Percentiles rank a stretch among this genome's conserved stretches.
These are phyloP conservation scores for Megalops atlanticus DNA, from an alignment of 2,113 vertebrate species.

Conservation along the genomic window DNA sequence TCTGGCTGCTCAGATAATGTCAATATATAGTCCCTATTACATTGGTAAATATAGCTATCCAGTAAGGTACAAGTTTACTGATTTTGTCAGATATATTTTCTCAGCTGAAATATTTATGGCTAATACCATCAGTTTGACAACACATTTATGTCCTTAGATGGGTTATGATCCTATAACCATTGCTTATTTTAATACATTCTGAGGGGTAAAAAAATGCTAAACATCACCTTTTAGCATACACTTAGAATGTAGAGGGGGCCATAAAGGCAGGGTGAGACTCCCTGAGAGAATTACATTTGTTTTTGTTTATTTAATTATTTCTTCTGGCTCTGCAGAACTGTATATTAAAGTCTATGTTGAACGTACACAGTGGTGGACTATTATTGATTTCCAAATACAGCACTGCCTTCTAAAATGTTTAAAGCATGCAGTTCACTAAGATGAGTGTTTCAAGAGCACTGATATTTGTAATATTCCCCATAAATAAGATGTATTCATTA, in stretches of 20 bases:
- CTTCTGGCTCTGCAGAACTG: background rate
- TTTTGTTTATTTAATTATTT: background rate
- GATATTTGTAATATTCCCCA: background rate
- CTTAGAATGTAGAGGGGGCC: background rate
- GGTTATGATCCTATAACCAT: background rate
- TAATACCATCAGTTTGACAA: background rate
- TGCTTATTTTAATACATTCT: background rate
- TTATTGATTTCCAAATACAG: background rate
- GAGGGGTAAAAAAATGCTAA: background rate
- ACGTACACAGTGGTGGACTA: background rate
- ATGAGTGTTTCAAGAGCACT: background rate
- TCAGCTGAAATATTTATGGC: background rate
- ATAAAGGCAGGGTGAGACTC: background rate
- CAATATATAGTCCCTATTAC: background rate
- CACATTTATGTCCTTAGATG: background rate
- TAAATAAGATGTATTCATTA: slow-evolving; percentile 15
- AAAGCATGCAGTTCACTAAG: background rate
- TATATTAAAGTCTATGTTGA: background rate
- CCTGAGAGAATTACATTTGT: background rate
- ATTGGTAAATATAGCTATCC: background rate
- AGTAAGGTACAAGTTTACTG: background rate
- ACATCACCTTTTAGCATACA: background rate
- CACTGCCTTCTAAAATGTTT: slow-evolving; percentile 13
- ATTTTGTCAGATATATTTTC: background rate
- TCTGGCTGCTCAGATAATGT: background rate